phyloP scores from a whole-genome alignment of 2,888 invertebrate species.

The Sericinus montela region DNA sequence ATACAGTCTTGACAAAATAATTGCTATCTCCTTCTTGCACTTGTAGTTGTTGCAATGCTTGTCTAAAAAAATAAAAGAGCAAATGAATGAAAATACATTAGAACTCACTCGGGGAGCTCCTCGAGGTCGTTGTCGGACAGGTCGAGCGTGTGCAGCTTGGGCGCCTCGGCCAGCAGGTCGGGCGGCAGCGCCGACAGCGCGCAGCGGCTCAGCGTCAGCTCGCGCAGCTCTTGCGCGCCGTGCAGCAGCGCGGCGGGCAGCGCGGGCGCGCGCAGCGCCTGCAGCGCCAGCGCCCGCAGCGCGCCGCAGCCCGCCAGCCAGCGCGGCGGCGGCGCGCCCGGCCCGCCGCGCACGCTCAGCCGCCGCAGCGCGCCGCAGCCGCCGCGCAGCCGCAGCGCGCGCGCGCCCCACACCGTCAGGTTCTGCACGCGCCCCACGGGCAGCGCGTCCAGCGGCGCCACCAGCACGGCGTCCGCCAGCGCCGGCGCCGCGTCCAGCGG shows the following conservation, averaged over 20 bases:
- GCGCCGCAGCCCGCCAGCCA: conserved; percentile 13
- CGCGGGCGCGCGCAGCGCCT: not conserved
- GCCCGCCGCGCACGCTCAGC: conserved; percentile 9
- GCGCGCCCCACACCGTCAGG: conserved; percentile 15
- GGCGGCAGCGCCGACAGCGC: conserved; percentile 7
- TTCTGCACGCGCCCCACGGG: conserved; percentile 19
- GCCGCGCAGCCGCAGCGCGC: conserved; percentile 14
- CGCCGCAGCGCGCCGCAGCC: conserved; percentile 19
- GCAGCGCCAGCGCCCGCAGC: conserved; percentile 1
- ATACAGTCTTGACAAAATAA: too few relatives aligned
- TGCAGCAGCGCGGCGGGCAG: conserved; percentile 16
- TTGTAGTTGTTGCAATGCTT: too few relatives aligned
- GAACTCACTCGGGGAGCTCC: conserved; percentile 7
- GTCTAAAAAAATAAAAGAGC: too few relatives aligned
- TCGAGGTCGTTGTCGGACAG: conserved; percentile 9
- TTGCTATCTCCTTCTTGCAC: too few relatives aligned
- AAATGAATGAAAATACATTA: too few relatives aligned
- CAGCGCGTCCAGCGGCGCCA: conserved; percentile 21
- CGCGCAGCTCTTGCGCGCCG: conserved; percentile 15
- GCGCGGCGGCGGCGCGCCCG: conserved; percentile 15
- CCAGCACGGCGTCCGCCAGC: conserved; percentile 18
- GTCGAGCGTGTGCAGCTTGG: conserved; percentile 1
- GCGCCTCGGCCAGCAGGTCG: conserved; percentile 6
- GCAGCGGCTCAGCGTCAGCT: conserved; percentile 15
- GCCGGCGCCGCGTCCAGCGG: conserved; percentile 15